Evolutionary conservation across 2,888 invertebrate genomes (phyloP).

Genomic region (Pyrrhosoma nymphula): DNA sequence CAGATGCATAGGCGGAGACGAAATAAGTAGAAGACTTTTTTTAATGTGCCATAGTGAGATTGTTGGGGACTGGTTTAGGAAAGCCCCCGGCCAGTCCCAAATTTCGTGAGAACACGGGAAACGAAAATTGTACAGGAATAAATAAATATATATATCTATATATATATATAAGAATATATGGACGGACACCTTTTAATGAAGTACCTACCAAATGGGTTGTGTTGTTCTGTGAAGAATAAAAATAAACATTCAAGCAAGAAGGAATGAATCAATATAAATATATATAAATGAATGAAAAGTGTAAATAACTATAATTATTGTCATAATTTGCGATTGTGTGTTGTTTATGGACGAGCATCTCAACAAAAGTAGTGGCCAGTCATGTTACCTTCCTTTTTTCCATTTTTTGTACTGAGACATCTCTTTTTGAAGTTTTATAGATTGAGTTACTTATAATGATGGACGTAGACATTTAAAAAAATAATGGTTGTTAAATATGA

Average conservation of each 20-base stretch:
- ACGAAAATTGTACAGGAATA: conserved; percentile 9
- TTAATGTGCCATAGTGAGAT: conserved; percentile 64
- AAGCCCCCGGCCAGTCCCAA: neutral
- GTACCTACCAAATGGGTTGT: conserved; percentile 58
- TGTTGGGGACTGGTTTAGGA: neutral
- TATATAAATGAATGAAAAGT: conserved; percentile 16
- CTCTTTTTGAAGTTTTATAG: conserved; percentile 64
- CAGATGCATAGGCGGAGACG: neutral
- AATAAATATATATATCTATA: neutral
- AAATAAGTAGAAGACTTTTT: neutral
- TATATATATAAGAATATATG: neutral
- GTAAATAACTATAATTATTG: conserved; percentile 63
- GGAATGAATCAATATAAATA: conserved; percentile 6
- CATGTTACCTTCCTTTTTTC: conserved; percentile 53
- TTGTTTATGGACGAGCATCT: conserved; percentile 66
- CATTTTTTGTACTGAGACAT: conserved; percentile 48
- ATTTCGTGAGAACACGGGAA: neutral
- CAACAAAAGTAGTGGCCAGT: conserved; percentile 57
- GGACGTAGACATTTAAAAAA: conserved; percentile 38
- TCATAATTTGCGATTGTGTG: conserved; percentile 65
- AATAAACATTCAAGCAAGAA: neutral
- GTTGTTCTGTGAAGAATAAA: conserved; percentile 26
- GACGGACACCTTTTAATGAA: neutral
- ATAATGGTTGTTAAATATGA: conserved; percentile 25
- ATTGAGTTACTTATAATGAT: conserved; percentile 56